Evolutionary conservation across 2,113 vertebrate genomes (phyloP).

Genomic region (Elephantulus edwardii): DNA sequence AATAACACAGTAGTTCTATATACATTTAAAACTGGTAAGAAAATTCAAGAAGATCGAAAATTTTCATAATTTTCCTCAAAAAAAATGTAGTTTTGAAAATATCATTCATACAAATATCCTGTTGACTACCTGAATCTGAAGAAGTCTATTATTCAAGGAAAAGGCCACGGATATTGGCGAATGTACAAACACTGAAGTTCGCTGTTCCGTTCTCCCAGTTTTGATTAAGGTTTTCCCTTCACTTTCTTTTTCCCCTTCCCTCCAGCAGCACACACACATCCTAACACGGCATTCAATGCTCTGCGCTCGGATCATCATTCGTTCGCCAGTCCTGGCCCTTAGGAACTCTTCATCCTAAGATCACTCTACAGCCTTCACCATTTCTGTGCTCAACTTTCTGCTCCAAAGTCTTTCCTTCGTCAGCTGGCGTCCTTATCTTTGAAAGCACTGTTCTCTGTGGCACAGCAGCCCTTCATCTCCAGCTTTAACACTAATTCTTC

Average conservation of each 20-base stretch:
- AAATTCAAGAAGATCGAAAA: slow-evolving; percentile 3
- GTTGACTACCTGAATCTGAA: slow-evolving; percentile 19
- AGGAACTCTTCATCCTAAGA: background rate
- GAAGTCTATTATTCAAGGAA: background rate
- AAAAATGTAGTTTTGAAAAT: slow-evolving; percentile 11
- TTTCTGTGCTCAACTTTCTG: background rate
- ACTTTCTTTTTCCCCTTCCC: too few species aligned
- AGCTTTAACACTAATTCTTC: background rate
- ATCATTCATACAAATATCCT: slow-evolving; percentile 14
- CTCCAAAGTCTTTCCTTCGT: background rate
- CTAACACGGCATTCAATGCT: background rate
- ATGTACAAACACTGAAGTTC: background rate
- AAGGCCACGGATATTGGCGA: slow-evolving; percentile 22
- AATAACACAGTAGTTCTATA: background rate
- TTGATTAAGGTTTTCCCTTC: background rate
- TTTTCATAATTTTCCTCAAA: slow-evolving; percentile 26
- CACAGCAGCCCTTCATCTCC: background rate
- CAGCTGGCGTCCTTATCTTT: too few species aligned
- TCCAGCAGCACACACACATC: background rate
- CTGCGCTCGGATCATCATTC: background rate
- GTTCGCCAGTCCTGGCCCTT: background rate
- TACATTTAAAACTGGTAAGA: slow-evolving; percentile 22
- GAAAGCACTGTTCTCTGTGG: background rate
- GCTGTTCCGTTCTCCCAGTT: background rate
- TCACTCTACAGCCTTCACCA: background rate